Evolutionary conservation across 2,113 vertebrate species (phyloP), one percentile per base, ranked within the genome.

Genomic region (Ornithorhynchus anatinus): DNA sequence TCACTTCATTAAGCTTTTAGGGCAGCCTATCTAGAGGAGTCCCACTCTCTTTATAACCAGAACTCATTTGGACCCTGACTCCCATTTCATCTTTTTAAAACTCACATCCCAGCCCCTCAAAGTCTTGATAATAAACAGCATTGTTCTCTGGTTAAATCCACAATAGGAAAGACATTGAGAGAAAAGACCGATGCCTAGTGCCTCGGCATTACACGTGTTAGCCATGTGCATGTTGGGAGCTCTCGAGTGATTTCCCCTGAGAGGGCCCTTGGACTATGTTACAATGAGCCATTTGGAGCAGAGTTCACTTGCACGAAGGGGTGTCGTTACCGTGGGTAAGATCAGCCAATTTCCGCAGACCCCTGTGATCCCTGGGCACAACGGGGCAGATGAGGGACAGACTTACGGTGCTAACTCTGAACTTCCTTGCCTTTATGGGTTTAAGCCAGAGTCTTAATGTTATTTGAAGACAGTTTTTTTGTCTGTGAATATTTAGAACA

Each of bases 401-500:
- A 45, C 59, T 8, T 17, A 69, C 25, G 69, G 68, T 42, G 2
- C 62, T 31, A 82, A 75, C 53, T 68, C 65, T 78, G 63, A 77
- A 48, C 89, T 90, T 75, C 69, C 79, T 84, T 39, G 79, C 80
- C 87, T 91, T 87, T 88, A 77, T 89, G 69, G 79, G 86, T 89
- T 91, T 88, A 88, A 89, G 89, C 82, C 88, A 87, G 79, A 86
- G 80, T 85, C 85, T 89, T 89, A 86, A 90, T 87, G 90, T 83
- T 88, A 87, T 86, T 86, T 89, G 86, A 90, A 90, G 83, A 89
- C 70, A 70, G 61, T 74, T 81, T 72, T 44, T 89, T 87, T 79
- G 82, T 84, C 90, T 91, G 92, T 90, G 91, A 92, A 93, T 93
- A 93, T 94, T 93, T 93, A 90, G 89, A 94, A 91, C 83, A 88